phyloP scores from a whole-genome alignment of 2,888 invertebrate genomes.

The Drosophila peninsularis region DNA sequence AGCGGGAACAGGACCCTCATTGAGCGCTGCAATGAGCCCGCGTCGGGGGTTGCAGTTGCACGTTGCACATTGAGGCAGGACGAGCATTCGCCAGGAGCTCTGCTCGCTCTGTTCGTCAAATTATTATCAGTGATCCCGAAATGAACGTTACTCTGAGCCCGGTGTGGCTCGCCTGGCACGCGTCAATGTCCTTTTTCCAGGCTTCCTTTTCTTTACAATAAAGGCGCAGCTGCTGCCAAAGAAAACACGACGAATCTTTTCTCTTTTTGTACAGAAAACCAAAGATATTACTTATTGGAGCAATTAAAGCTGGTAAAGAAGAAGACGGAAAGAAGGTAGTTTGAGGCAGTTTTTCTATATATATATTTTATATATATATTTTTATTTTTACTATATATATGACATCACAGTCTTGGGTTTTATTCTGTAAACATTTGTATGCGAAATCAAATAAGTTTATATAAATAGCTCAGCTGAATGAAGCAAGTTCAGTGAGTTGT shows the following conservation, averaged over 20 bases:
- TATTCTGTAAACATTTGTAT: no score
- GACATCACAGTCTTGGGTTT: no score
- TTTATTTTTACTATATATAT: no score
- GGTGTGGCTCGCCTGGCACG: conserved; percentile 69
- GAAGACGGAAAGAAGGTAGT: background rate
- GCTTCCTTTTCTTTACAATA: conserved; percentile 12
- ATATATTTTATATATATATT: no score
- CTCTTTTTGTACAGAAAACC: background rate
- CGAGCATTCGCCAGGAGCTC: conserved; percentile 28
- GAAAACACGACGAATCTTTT: conserved; percentile 14
- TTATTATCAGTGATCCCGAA: conserved; percentile 76
- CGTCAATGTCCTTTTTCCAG: conserved; percentile 51
- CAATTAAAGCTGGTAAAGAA: background rate
- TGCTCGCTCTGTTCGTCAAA: conserved; percentile 55
- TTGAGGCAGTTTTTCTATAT: no score
- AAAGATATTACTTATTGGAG: background rate
- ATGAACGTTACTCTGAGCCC: conserved; percentile 71
- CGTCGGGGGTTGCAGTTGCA: conserved; percentile 59
- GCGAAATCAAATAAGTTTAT: background rate
- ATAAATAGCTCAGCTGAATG: background rate
- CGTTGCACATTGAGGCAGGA: conserved; percentile 37
- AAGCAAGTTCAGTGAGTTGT: background rate
- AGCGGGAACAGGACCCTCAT: conserved; percentile 38
- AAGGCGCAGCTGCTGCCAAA: conserved; percentile 42
- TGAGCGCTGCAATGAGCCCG: conserved; percentile 50